Percentiles rank a stretch among this genome's conserved stretches.
These are phyloP conservation scores for Drosophila borborema DNA, from an alignment of 2,888 invertebrate genomes.

Conservation along the genomic window DNA sequence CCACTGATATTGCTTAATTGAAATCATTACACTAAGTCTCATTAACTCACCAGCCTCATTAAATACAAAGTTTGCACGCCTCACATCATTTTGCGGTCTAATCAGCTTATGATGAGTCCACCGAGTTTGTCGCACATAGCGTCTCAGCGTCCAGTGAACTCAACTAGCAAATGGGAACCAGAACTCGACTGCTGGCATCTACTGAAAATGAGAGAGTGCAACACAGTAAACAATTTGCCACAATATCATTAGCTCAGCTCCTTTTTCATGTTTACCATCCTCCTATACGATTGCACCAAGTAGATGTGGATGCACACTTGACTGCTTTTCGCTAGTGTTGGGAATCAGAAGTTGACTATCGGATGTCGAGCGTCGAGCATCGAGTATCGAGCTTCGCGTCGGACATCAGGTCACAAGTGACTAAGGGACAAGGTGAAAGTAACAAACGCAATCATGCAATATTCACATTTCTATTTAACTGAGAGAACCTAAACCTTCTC, in stretches of 20 bases:
- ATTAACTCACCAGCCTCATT: conserved; percentile 47
- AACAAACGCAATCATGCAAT: conserved; percentile 1
- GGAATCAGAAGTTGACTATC: not conserved
- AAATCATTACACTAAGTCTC: conserved; percentile 54
- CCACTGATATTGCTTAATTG: conserved; percentile 64
- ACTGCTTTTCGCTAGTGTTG: not conserved
- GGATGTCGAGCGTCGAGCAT: not conserved
- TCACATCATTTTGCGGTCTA: conserved; percentile 45
- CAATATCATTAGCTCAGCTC: conserved; percentile 31
- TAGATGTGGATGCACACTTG: conserved; percentile 9
- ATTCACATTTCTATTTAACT: not conserved
- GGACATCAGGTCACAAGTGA: not conserved
- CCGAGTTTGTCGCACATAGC: conserved; percentile 35
- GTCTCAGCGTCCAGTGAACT: conserved; percentile 13
- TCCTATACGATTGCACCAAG: conserved; percentile 9
- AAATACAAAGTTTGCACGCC: conserved; percentile 37
- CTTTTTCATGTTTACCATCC: not conserved
- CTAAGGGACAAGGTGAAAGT: not conserved
- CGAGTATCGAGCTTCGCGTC: not conserved
- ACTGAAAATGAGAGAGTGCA: not conserved
- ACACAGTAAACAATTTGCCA: conserved; percentile 52
- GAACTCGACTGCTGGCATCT: not conserved
- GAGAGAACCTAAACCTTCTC: not conserved
- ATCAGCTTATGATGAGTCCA: conserved; percentile 67
- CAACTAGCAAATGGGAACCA: conserved; percentile 3